phyloP scores from a whole-genome alignment of 2,113 vertebrate species.

The Rhadina sibilatrix region DNA sequence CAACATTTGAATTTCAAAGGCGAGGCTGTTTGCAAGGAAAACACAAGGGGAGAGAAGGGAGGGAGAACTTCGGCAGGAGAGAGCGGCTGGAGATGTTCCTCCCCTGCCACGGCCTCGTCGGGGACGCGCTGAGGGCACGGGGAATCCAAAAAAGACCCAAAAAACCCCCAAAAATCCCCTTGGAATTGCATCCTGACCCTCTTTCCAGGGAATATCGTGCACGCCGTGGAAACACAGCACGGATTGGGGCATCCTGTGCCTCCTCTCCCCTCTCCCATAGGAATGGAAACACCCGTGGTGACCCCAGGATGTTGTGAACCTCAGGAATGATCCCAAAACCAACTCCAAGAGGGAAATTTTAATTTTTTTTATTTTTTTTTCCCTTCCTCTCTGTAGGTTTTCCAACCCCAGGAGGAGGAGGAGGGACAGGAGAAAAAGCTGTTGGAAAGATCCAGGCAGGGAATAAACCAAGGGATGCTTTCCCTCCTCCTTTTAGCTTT shows the following conservation, averaged over 20 bases:
- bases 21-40: slow-evolving; percentile 43
- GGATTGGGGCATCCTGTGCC: fast-evolving
- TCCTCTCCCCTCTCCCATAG: not conserved
- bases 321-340: not conserved
- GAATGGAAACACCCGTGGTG: fast-evolving
- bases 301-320: not conserved
- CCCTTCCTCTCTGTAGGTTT: fast-evolving
- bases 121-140: fast-evolving
- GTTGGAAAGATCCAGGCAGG: not conserved
- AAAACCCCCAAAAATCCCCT: too few relatives aligned
- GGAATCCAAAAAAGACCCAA: not conserved
- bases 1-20: slow-evolving; percentile 76
- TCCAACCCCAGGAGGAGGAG: not conserved
- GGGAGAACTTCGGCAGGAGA: not conserved
- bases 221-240: fast-evolving
- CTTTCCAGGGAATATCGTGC: not conserved
- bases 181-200: fast-evolving
- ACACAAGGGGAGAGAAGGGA: not conserved
- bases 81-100: not conserved
- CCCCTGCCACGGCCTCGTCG: fast-evolving
- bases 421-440: not conserved
- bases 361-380: not conserved
- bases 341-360: not conserved
- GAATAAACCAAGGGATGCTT: not conserved
- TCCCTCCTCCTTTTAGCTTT: not conserved